Base-by-base conservation (phyloP, 1,140 invertebrate genomes). In the Pogonomyrmex barbatus region DNA sequence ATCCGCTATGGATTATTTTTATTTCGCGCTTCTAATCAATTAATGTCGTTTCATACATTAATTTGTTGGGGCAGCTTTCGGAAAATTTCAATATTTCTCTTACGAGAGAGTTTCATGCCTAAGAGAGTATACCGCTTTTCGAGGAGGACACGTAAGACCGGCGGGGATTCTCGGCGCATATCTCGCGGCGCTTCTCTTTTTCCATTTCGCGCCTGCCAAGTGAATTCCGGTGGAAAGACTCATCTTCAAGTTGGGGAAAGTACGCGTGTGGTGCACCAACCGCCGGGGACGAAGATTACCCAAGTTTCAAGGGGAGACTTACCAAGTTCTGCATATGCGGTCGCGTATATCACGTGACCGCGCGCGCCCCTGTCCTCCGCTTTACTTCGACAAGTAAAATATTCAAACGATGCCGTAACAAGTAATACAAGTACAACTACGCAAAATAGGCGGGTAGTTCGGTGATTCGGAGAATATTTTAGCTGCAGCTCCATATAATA, bases 161-260 rank as follows among this genome's bases (percentile, higher is more conserved):
- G 45, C 36, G n/a, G 33, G 8, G 14, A 42, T 56, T 65, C 50
- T 70, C 77, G 47, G 50, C 36, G 17, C 63, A 70, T 70, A 81
- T 81, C 77, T 68, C 6, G 30, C 36, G 62, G 30, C 67, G 42
- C 68, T 60, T 75, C 54, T 83, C 56, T 83, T 83, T 75, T 83
- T 83, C 54, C 68, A 60, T 75, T 58, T 39, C 45, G 54, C n/a
- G 54, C 17, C 42, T 10, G 79, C 79, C 56, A 83, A 75, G 79
- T 75, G 68, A 83, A 83, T 83, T 83, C 68, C 30, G 68, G 12
- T 24, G 62, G 12, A 68, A 50, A 82, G 68, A 83, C 79, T 75
- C 79, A 82, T 82, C 73, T 82, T 82, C 79, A 83, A 83, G 68
- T 75, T 83, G 68, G 45, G 42, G 68, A 60, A 83, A 83, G 79